Conservation (phyloP, 2,113 vertebrate species). For the Pituophis catenifer region DNA sequence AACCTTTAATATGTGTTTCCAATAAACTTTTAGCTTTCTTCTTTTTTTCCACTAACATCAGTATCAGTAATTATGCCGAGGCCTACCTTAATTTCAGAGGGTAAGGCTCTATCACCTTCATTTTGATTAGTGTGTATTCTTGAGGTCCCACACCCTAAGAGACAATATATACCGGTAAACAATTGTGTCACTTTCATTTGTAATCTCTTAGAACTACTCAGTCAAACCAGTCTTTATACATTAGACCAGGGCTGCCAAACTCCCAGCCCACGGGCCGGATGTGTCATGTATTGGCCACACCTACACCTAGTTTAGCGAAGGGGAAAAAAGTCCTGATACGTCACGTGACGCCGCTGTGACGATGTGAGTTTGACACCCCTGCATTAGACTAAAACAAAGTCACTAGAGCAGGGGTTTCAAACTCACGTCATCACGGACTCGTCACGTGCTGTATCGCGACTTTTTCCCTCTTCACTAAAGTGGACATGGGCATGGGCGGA, state of each 20-base stretch:
- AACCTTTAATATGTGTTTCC: background rate
- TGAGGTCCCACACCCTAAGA: slow-evolving; percentile 93
- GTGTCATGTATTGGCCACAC: too few species aligned
- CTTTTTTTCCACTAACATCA: background rate
- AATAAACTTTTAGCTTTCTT: background rate
- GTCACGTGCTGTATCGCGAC: too few species aligned
- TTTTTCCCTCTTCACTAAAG: too few species aligned
- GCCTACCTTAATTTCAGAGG: slow-evolving; percentile 86
- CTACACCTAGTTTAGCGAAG: too few species aligned
- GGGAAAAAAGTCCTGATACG: too few species aligned
- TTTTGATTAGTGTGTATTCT: slow-evolving; percentile 94
- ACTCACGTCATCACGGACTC: too few species aligned
- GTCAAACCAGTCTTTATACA: background rate
- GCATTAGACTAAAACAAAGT: too few species aligned
- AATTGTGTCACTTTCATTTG: background rate
- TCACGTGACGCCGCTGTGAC: too few species aligned
- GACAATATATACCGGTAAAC: slow-evolving; percentile 28
- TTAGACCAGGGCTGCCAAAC: background rate
- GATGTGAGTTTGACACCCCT: too few species aligned
- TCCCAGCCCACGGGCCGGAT: too few species aligned
- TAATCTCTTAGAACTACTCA: background rate
- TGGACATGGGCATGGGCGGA: too few species aligned
- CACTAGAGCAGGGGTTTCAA: too few species aligned
- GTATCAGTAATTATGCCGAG: background rate
- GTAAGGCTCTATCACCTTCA: slow-evolving; percentile 92